Percentiles rank a stretch among this genome's conserved stretches.
These are phyloP conservation scores for Micromys minutus DNA, from an alignment of 2,113 vertebrate species.

Conservation along the genomic window DNA sequence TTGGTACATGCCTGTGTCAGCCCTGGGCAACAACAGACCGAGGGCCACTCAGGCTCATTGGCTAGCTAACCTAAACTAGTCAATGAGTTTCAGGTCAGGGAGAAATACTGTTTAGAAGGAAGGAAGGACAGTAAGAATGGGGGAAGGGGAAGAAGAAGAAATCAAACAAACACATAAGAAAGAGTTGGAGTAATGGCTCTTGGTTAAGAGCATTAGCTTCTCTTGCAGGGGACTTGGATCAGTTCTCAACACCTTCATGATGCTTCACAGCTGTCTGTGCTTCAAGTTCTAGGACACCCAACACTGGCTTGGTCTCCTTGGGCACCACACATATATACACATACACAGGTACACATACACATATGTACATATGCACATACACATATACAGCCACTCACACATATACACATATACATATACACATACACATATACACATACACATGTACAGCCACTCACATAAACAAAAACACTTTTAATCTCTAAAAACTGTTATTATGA, in stretches of 20 bases:
- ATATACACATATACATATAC: not conserved
- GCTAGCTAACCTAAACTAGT: not conserved
- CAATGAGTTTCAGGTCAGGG: not conserved
- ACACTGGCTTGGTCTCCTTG: not conserved
- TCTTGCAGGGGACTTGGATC: not conserved
- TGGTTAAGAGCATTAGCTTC: not conserved
- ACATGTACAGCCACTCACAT: not conserved
- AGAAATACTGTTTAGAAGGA: not conserved
- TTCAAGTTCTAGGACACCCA: not conserved
- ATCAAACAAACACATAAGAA: no score
- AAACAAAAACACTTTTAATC: not conserved
- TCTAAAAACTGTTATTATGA: not conserved
- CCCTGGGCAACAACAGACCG: not conserved
- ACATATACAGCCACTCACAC: not conserved
- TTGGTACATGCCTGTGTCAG: no score
- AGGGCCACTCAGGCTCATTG: not conserved
- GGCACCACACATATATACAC: not conserved
- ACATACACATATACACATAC: not conserved
- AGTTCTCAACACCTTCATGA: not conserved
- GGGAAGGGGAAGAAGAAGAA: not conserved
- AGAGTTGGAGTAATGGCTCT: not conserved
- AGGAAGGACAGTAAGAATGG: accelerated
- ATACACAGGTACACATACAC: not conserved
- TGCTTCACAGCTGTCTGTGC: not conserved
- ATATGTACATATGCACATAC: not conserved